phyloP scores from a whole-genome alignment of 1,140 invertebrate genomes.

The Aphelinus atriplicis region DNA sequence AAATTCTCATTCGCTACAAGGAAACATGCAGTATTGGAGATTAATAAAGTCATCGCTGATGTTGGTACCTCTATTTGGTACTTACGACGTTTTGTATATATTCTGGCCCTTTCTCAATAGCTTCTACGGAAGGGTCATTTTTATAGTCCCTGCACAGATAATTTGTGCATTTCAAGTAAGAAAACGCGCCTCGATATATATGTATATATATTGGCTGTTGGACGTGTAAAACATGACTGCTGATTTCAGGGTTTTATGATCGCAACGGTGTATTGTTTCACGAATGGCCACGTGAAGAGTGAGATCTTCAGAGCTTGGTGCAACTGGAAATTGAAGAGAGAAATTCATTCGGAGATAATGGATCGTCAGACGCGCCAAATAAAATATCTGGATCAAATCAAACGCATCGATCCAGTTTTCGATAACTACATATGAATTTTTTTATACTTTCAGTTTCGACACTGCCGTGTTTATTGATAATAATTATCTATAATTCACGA shows the following conservation, averaged over 20 bases:
- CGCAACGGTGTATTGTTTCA: not conserved
- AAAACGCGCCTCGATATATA: too few relatives aligned
- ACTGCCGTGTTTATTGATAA: too few relatives aligned
- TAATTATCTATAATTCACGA: too few relatives aligned
- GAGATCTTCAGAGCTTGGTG: not conserved
- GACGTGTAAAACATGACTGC: not conserved
- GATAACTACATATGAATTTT: too few relatives aligned
- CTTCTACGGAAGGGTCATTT: not conserved
- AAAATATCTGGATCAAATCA: too few relatives aligned
- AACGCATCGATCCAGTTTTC: too few relatives aligned
- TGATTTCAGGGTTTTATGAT: slow-evolving; percentile 2
- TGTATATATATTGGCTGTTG: too few relatives aligned
- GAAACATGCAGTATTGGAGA: slow-evolving; percentile 16
- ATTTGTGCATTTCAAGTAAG: slow-evolving; percentile 21
- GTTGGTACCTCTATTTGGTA: slow-evolving; percentile 20
- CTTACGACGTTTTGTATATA: slow-evolving; percentile 10
- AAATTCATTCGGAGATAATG: not conserved
- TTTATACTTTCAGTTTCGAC: too few relatives aligned
- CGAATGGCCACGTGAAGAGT: not conserved
- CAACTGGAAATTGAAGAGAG: slow-evolving; percentile 9
- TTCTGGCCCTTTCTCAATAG: slow-evolving; percentile 18
- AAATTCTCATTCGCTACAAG: not conserved
- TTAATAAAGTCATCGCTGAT: slow-evolving; percentile 19
- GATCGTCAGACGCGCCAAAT: too few relatives aligned
- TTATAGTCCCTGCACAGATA: not conserved